These are phyloP conservation scores for Seira sanloemensis DNA, from an alignment of 2,888 invertebrate species.

Conservation along the genomic window DNA sequence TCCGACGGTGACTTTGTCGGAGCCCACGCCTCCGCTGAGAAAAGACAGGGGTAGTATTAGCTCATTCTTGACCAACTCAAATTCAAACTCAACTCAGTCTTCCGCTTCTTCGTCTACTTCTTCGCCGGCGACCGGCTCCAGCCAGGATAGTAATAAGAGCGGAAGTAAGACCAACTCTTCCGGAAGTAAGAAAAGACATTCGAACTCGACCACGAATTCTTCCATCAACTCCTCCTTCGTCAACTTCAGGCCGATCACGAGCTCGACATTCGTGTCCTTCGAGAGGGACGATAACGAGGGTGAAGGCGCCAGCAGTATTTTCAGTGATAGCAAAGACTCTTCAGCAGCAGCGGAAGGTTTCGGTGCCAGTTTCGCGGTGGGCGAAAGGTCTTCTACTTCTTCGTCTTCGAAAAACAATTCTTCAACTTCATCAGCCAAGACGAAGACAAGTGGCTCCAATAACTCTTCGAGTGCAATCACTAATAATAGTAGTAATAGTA, in stretches of 20 bases:
- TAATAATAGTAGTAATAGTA: slow-evolving; percentile 3
- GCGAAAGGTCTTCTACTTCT: too few species aligned
- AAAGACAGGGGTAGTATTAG: not conserved
- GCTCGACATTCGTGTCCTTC: slow-evolving; percentile 34
- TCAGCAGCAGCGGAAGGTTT: too few species aligned
- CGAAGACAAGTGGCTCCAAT: too few species aligned
- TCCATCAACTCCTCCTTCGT: not conserved
- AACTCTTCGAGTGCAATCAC: slow-evolving; percentile 27
- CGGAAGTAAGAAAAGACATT: not conserved
- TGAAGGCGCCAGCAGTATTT: too few species aligned
- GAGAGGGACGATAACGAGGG: slow-evolving; percentile 26
- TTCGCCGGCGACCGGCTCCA: slow-evolving; percentile 9
- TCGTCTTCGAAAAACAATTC: too few species aligned
- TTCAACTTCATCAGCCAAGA: too few species aligned
- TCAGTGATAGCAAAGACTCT: too few species aligned
- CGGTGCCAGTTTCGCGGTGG: too few species aligned
- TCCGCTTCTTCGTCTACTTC: slow-evolving; percentile 15
- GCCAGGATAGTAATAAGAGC: not conserved
- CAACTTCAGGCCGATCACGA: not conserved
- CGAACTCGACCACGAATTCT: not conserved
- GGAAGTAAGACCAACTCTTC: not conserved
- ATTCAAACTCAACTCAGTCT: not conserved
- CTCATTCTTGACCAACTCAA: not conserved
- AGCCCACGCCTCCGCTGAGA: slow-evolving; percentile 32
- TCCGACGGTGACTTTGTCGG: slow-evolving; percentile 40